A percentile compares a stretch with the other conserved stretches of the same genome.
phyloP scores from a whole-genome alignment of 2,113 vertebrate genomes.

The Mola mola region DNA sequence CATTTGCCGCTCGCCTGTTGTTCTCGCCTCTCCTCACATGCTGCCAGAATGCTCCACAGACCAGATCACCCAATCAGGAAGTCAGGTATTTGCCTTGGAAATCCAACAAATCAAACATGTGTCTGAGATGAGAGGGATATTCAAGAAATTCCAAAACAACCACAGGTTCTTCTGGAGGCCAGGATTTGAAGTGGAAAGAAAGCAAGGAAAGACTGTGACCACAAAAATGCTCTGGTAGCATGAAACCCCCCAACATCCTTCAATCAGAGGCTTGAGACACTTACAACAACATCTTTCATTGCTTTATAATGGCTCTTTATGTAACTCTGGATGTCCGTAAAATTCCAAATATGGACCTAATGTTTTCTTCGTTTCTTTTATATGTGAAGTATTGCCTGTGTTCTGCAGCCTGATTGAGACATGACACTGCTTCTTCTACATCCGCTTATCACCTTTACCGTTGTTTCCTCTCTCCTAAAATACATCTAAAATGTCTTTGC shows the following conservation, averaged over 20 bases:
- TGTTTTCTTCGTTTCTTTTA: no score
- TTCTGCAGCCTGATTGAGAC: no score
- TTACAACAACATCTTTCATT: background rate
- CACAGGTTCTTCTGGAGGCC: background rate
- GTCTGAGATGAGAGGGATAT: background rate
- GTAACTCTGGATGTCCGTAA: no score
- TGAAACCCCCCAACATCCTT: slow-evolving; percentile 1
- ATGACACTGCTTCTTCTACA: no score
- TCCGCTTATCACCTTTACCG: no score
- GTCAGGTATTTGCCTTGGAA: background rate
- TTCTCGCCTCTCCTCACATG: background rate
- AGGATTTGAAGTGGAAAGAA: background rate
- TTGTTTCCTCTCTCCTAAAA: no score
- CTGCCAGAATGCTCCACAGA: background rate
- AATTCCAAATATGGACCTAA: no score
- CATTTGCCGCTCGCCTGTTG: background rate
- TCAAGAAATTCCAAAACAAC: background rate
- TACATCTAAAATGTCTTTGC: no score
- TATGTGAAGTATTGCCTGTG: no score
- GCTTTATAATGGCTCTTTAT: background rate
- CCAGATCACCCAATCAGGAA: background rate
- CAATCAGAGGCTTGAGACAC: background rate
- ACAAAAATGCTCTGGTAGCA: slow-evolving; percentile 7
- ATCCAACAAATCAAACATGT: background rate
- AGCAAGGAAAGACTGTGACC: slow-evolving; percentile 10